phyloP scores from a whole-genome alignment of 1,140 invertebrate species.

The Lamellibrachia luymesi region DNA sequence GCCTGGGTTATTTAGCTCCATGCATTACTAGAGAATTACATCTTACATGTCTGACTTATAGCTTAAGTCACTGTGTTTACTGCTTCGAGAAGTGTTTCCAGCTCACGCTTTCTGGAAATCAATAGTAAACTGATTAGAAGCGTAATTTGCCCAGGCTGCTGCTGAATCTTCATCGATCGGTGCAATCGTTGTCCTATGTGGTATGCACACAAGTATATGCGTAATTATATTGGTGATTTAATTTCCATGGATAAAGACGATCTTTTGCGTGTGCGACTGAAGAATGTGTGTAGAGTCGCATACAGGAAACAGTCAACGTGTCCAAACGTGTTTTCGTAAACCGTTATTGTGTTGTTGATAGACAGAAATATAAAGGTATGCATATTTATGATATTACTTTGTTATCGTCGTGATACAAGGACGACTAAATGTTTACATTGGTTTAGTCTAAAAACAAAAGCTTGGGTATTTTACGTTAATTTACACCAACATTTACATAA shows the following conservation, averaged over 20 bases:
- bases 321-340: background rate
- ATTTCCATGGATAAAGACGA: background rate
- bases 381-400: too few relatives aligned
- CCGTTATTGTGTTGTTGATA: too few relatives aligned
- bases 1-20: background rate
- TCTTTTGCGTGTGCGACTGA: background rate
- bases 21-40: background rate
- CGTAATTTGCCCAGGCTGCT: background rate
- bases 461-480: too few relatives aligned
- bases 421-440: too few relatives aligned
- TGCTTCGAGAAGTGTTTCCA: background rate
- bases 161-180: background rate
- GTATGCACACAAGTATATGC: background rate
- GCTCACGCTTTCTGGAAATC: background rate
- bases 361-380: too few relatives aligned
- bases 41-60: background rate
- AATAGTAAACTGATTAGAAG: background rate
- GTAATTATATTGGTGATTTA: background rate
- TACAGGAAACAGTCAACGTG: background rate
- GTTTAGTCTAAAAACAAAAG: too few relatives aligned
- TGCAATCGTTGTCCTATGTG: background rate
- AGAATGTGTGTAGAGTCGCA: background rate
- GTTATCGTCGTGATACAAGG: too few relatives aligned
- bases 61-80: background rate
- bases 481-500: too few relatives aligned